Conservation (phyloP, 2,888 invertebrate genomes). For the Cyclophora albipunctata region DNA sequence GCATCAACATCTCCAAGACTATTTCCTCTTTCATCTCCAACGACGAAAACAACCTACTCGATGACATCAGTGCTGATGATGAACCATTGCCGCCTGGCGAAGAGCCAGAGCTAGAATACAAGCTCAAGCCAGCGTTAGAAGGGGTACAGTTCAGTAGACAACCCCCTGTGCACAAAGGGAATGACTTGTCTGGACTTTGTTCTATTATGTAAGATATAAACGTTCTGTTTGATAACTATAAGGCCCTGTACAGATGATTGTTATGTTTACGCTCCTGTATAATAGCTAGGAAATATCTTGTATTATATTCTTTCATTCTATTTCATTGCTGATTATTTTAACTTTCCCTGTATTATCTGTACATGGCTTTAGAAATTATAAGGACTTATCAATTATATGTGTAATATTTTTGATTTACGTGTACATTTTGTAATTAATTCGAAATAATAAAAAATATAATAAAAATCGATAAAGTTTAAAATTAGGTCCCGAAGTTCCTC, state of each 20-base stretch:
- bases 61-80: conserved; percentile 53
- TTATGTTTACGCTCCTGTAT: conserved; percentile 4
- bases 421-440: too few relatives aligned
- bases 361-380: too few relatives aligned
- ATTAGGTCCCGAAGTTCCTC: too few relatives aligned
- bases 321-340: too few relatives aligned
- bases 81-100: conserved; percentile 78
- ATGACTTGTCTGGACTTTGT: conserved; percentile 89
- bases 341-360: too few relatives aligned
- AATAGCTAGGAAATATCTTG: neutral
- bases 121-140: conserved; percentile 78
- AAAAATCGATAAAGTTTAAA: too few relatives aligned
- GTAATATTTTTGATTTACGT: too few relatives aligned
- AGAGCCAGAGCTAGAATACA: conserved; percentile 67
- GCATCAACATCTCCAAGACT: conserved; percentile 88
- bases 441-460: too few relatives aligned
- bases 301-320: too few relatives aligned
- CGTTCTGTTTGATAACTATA: neutral
- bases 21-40: conserved; percentile 39
- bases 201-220: conserved; percentile 81
- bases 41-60: conserved; percentile 35
- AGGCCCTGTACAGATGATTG: neutral
- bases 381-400: too few relatives aligned
- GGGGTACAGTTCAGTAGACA: conserved; percentile 81
- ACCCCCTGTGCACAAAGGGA: conserved; percentile 83